Base-by-base conservation (phyloP, 2,113 vertebrate genomes). In the Trogon surrucura region DNA sequence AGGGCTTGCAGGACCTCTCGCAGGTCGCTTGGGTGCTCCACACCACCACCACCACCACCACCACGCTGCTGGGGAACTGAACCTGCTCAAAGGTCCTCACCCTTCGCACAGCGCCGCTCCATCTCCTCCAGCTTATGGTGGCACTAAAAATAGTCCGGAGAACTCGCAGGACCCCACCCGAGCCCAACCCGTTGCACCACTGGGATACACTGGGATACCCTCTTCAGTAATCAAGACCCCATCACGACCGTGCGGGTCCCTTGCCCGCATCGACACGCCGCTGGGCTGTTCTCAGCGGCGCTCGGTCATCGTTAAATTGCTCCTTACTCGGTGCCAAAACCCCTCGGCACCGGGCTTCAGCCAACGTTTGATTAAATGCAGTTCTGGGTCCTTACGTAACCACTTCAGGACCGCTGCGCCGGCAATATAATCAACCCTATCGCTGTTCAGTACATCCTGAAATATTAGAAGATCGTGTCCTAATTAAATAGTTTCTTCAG, bases 401-500 rank as follows among this genome's bases (percentile, higher is more conserved):
- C 45, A 69, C 60, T 70, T 21, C 48, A 25, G 84, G 77, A 27
- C 23, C 4, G 41, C 69, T 54, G 34, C 80, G 21, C 56, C 16
- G 15, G 44, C 84, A 48, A 69, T 13, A 27, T 15, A 57, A 90
- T 92, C 89, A 44, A 88, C 84, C 27, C 26, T 4, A 26, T 29
- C 13, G 30, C 62, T 53, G 64, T 54, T 88, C 50, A 16, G 83
- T 62, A 80, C 80, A 30, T 81, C 78, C 88, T 91, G 91, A 95
- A 94, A 87, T 47, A 91, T 30, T 27, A 72, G 83, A 50, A 82
- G 73, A 51, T 41, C 7, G 2, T 53, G n/a, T 78, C 77, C 73
- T 78, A 94, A 94, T 87, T 84, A 84, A 86, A 73, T 30, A 82
- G 85, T 50, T 91, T 70, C 61, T 88, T 70, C 83, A 74, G 70